Base-by-base conservation (phyloP, 2,113 vertebrate species). In the Porphyrio hochstetteri region DNA sequence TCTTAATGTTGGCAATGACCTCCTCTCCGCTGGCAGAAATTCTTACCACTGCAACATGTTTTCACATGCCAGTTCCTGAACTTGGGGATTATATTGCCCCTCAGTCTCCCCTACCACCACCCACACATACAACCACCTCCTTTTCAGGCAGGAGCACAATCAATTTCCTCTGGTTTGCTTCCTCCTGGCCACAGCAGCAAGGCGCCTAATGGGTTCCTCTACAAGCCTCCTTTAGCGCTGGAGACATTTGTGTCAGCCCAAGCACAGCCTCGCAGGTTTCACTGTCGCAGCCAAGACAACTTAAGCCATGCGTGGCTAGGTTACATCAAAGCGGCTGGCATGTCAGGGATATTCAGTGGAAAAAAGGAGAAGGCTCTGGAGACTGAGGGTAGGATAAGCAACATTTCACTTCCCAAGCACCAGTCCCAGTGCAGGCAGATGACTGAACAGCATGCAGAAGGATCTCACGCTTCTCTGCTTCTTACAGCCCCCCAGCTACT, bases 361-460 rank as follows among this genome's bases (percentile, higher is more conserved):
- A 94, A 92, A 92, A 95, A 78, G 35, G 56, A 81, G 69, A 91
- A 89, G 86, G 86, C 86, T 88, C 72, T 71, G 42, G 93, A 88
- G 96, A 84, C 69, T 2, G 5, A 92, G 69, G 60, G 56, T 6
- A 21, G 83, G 69, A 84, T 72, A 91, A 86, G 77, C 29, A 75
- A 78, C 72, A 60, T 79, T 84, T 89, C 67, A 35, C 57, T 95
- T 91, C 24, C 44, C 81, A 77, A 83, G 72, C 53, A n/a, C 44
- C 6, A 14, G 53, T 82, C 67, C 48, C 94, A 81, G 80, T 27
- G 80, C 69, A 61, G 71, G 65, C 65, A 92, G 65, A 76, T 89
- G 91, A 82, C 72, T 68, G 93, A 91, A 84, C 35, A 92, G 91
- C 60, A 16, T 19, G 42, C 42, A 60, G 14, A 91, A 67, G 71